phyloP scores from a whole-genome alignment of 92 coral and sea anemone genomes.

The Chrysogorgia sp. region DNA sequence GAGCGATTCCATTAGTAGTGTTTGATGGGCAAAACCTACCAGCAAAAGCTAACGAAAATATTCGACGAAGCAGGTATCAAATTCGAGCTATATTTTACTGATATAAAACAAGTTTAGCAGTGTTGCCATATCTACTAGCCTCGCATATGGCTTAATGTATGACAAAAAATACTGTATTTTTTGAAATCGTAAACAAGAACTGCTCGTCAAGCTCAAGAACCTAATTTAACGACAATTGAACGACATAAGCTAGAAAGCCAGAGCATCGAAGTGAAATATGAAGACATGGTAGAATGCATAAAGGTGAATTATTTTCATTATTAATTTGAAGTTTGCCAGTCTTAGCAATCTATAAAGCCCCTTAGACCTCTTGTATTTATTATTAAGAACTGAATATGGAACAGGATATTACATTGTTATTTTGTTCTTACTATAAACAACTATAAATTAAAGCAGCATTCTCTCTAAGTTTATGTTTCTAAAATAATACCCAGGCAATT shows the following conservation, averaged over 20 bases:
- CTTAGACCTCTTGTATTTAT: neutral
- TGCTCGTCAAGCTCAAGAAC: neutral
- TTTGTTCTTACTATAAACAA: too few relatives aligned
- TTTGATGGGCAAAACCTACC: slow-evolving; percentile 5
- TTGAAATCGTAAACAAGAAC: slow-evolving; percentile 11
- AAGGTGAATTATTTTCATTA: too few relatives aligned
- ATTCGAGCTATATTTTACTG: neutral
- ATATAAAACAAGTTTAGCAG: slow-evolving; percentile 1
- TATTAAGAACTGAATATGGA: too few relatives aligned
- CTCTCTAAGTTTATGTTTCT: too few relatives aligned
- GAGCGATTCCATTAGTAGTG: neutral
- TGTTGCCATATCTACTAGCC: slow-evolving; percentile 1
- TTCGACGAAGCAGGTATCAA: neutral
- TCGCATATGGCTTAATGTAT: neutral
- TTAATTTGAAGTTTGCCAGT: neutral
- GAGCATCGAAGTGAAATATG: slow-evolving; percentile 3
- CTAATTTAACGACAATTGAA: neutral
- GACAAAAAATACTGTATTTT: neutral
- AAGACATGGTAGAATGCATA: slow-evolving; percentile 13
- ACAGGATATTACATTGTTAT: too few relatives aligned
- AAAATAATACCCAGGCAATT: too few relatives aligned
- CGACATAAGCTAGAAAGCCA: slow-evolving; percentile 3
- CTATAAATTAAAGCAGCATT: too few relatives aligned
- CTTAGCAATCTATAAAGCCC: neutral
- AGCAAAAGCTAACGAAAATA: too few relatives aligned